Base-by-base conservation (phyloP, 2,888 invertebrate species). In the Drosophila anomelani region DNA sequence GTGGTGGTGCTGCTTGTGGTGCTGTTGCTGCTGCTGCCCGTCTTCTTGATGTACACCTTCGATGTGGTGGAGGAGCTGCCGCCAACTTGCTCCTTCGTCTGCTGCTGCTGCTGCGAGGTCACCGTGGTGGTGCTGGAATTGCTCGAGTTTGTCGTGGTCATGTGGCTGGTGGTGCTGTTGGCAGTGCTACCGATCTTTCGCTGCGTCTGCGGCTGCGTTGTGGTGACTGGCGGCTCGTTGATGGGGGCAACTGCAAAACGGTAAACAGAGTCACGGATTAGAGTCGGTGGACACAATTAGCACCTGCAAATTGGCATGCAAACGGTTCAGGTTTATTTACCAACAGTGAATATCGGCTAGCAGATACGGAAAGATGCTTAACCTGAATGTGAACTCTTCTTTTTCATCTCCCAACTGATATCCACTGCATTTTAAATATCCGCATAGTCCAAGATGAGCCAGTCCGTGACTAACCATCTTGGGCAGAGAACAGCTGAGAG, bases 1-100 rank as follows among this genome's bases (percentile, higher is more conserved):
- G 81, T 87, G 39, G 91, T 88, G 26, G 90, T 90, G 78, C 93
- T 91, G 78, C 93, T 93, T 9, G 63, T 53, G 41, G 71, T 70
- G 60, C 67, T 78, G 71, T 74, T 79, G 78, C 77, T 81, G 81
- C 78, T 47, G 26, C 46, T 73, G 82, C 87, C 80, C 80, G 83
- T 80, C 68, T 84, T 84, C 63, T 84, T 84, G 73, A 84, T 88
- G 57, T 88, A 84, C 20, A 84, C 88, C 58, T 84, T 89, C 43
- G 88, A 86, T 60, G 80, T 82, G 73, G 88, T 88, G 58, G 90
- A 88, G 43, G 77, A 63, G 39, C 46, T 53, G 39, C 66, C 53
- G 12, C 47, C 67, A 36, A 54, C 32, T 54, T 64, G 66, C 3
- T 49, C 49, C 10, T 29, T 29, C 60, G 78, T 70, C 26, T 68